These are phyloP conservation scores for Cylloceria caligata DNA, from an alignment of 2,888 invertebrate species.

Conservation along the genomic window DNA sequence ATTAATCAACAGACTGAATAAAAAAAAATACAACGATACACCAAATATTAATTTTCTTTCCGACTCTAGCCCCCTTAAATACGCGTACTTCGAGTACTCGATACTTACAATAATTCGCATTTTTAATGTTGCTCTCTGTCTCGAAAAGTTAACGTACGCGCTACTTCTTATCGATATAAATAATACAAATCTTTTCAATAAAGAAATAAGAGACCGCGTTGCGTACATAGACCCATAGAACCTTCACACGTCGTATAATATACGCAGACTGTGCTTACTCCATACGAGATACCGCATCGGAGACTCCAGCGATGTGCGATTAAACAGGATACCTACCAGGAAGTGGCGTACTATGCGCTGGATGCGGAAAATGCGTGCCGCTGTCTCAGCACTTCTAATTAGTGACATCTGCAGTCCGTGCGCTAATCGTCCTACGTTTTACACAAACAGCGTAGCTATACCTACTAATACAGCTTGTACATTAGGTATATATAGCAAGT, in stretches of 20 bases:
- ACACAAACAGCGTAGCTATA: conserved; percentile 41
- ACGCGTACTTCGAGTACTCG: no score
- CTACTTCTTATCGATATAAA: no score
- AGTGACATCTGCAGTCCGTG: conserved; percentile 66
- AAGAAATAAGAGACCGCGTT: no score
- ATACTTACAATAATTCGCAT: no score
- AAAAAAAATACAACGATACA: no score
- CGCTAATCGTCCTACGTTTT: conserved; percentile 64
- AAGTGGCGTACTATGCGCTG: conserved; percentile 46
- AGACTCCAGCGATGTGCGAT: conserved; percentile 52
- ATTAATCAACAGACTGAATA: no score
- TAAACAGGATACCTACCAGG: conserved; percentile 53
- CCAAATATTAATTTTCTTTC: no score
- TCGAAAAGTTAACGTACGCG: no score
- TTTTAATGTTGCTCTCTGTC: no score
- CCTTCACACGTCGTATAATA: not conserved
- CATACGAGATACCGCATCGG: conserved; percentile 30
- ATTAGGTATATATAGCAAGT: conserved; percentile 10
- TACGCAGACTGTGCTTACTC: conserved; percentile 6
- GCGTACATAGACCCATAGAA: no score
- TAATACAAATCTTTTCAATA: no score
- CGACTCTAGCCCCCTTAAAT: no score
- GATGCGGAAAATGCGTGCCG: conserved; percentile 61
- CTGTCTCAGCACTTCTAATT: conserved; percentile 61
- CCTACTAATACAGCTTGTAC: conserved; percentile 49